phyloP scores from a whole-genome alignment of 2,797 vertebrate species.

The Catamblyrhynchus diadema region DNA sequence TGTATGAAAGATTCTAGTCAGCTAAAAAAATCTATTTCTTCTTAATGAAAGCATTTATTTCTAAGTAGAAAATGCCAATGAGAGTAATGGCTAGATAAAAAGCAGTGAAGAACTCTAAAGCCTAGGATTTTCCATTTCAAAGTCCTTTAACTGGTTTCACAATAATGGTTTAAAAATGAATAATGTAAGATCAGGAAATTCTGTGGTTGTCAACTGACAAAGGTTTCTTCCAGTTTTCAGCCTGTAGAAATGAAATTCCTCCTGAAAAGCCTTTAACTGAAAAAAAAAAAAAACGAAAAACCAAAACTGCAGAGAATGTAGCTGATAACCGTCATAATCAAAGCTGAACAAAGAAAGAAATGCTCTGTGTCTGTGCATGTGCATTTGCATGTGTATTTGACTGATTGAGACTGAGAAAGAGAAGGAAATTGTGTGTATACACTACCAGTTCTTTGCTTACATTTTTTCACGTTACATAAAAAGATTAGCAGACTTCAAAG shows the following conservation, averaged over 20 bases:
- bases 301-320: neutral
- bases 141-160: conserved; percentile 12
- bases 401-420: neutral
- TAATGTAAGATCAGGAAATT: neutral
- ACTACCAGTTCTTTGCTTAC: neutral
- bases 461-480: neutral
- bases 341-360: neutral
- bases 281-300: neutral
- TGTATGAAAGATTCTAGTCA: conserved; percentile 35
- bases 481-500: neutral
- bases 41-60: conserved; percentile 47
- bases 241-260: neutral
- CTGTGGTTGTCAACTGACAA: neutral
- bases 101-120: neutral
- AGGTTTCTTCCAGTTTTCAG: neutral
- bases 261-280: neutral
- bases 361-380: neutral
- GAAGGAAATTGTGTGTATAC: neutral
- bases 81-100: conserved; percentile 21
- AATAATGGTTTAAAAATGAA: conserved; percentile 4
- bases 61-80: neutral
- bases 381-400: neutral
- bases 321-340: neutral
- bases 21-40: conserved; percentile 32
- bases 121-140: neutral